These are phyloP conservation scores for Brachirus orientalis DNA, from an alignment of 2,113 vertebrate genomes.

Conservation along the genomic window DNA sequence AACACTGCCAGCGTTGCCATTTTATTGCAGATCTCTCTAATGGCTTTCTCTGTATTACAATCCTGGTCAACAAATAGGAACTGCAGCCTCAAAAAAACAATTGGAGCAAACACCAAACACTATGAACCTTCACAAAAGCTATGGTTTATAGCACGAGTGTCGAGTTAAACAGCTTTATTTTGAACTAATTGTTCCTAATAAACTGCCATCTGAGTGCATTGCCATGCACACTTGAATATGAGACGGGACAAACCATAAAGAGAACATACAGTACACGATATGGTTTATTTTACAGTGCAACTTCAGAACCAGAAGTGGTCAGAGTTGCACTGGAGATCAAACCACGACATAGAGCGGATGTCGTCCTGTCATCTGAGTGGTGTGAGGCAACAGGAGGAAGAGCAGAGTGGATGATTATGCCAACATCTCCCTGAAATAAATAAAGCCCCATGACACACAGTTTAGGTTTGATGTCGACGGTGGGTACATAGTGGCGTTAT, in stretches of 20 bases:
- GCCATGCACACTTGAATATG: slow-evolving; percentile 9
- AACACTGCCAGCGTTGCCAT: no score
- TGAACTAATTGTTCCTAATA: not conserved
- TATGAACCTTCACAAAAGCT: not conserved
- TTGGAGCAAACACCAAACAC: not conserved
- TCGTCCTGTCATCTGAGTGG: slow-evolving; percentile 39
- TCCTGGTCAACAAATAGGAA: not conserved
- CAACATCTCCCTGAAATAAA: slow-evolving; percentile 38
- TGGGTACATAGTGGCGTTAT: not conserved
- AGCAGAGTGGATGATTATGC: slow-evolving; percentile 24
- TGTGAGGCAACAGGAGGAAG: slow-evolving; percentile 23
- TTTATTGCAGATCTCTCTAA: no score
- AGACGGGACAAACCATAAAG: not conserved
- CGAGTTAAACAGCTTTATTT: not conserved
- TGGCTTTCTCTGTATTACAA: no score
- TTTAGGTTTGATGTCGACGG: slow-evolving; percentile 14
- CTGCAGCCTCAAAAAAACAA: not conserved
- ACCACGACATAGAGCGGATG: slow-evolving; percentile 22
- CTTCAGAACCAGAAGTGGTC: slow-evolving; percentile 36
- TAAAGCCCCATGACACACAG: slow-evolving; percentile 8
- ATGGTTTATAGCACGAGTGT: not conserved
- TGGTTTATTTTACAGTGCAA: slow-evolving; percentile 4
- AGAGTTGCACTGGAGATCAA: slow-evolving; percentile 33
- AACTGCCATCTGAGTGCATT: not conserved
- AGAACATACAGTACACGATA: not conserved